Evolutionary conservation across 2,113 vertebrate species (phyloP).

Genomic region (Ia io): DNA sequence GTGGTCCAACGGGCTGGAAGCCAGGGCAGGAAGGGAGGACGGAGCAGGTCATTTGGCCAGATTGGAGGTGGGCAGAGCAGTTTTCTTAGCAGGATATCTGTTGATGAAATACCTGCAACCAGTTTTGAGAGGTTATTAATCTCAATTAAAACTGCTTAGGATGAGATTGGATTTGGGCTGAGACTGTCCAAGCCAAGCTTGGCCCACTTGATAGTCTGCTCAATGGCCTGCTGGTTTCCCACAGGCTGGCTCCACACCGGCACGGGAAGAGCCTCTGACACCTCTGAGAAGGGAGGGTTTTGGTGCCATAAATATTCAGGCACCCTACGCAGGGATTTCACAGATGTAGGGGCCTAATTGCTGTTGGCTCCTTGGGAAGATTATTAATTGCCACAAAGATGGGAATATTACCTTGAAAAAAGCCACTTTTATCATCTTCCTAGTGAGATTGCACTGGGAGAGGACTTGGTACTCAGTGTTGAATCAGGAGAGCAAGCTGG

Average conservation of each 20-base stretch:
- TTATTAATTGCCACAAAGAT: slow-evolving; percentile 61
- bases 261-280: neutral
- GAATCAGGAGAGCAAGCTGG: neutral
- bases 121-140: slow-evolving; percentile 78
- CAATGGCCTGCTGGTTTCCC: slow-evolving; percentile 59
- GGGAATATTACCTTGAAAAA: neutral
- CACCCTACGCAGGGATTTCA: neutral
- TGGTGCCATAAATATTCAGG: neutral
- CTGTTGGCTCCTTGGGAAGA: neutral
- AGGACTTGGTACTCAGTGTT: slow-evolving; percentile 22
- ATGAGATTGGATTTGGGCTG: slow-evolving; percentile 78
- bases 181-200: slow-evolving; percentile 75
- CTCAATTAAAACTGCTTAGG: slow-evolving; percentile 83
- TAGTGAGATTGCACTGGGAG: slow-evolving; percentile 17
- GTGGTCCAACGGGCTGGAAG: slow-evolving; percentile 12
- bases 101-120: slow-evolving; percentile 80
- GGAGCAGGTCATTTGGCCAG: neutral
- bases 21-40: slow-evolving; percentile 48
- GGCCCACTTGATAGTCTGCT: slow-evolving; percentile 58
- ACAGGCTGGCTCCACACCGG: neutral
- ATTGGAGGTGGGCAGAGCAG: slow-evolving; percentile 32
- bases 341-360: slow-evolving; percentile 19
- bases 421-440: slow-evolving; percentile 12
- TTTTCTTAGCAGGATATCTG: slow-evolving; percentile 77
- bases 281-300: neutral